Base-by-base conservation (phyloP, 2,888 invertebrate species). In the Cerastis leucographa region DNA sequence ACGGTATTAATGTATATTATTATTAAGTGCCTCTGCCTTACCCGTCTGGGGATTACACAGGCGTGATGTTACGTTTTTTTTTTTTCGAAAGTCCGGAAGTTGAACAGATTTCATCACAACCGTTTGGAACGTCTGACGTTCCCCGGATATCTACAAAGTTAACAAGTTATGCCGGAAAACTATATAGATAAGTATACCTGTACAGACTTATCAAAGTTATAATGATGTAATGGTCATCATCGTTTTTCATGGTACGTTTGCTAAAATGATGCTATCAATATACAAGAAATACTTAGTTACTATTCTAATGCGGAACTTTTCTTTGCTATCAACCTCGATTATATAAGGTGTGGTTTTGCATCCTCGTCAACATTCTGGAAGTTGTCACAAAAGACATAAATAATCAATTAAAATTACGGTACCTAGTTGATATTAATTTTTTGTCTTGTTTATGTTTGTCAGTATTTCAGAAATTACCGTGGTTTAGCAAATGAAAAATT, bases 191-290 rank as follows among this genome's bases (percentile, higher is more conserved):
- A 25, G 25, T 59, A 59, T 7, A 25, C 14, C 14, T 17, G 17
- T 19, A 22, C 14, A 22, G 9, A 7, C 2, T 6, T 71, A 71
- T 62, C 51, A n/a, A 3, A 6, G 1, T 0, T n/a, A 2, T 44
- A 25, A 73, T 51, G 25, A 73, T 25, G 0, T 42, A 56, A 59
- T 51, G 22, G 9, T 17, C 6, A 51, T 42, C n/a, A 54, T 46
- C 1, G 78, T 72, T 72, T 68, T 72, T 69, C 68, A 62, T 59
- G 71, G 40, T 64, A 49, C 66, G 62, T 25, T 74, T 19, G 46
- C 42, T 29, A 19, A 35, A 54, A 22, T 29, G 77, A 82, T 80
- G 8, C 44, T 82, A 76, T 80, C 83, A 35, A 46, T 66, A n/a
- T 0, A 54, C 8, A 1, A 42, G 17, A 12, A 35, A 14, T n/a